Evolutionary conservation across 2,888 invertebrate species (phyloP).

Genomic region (Tridacna crocea): DNA sequence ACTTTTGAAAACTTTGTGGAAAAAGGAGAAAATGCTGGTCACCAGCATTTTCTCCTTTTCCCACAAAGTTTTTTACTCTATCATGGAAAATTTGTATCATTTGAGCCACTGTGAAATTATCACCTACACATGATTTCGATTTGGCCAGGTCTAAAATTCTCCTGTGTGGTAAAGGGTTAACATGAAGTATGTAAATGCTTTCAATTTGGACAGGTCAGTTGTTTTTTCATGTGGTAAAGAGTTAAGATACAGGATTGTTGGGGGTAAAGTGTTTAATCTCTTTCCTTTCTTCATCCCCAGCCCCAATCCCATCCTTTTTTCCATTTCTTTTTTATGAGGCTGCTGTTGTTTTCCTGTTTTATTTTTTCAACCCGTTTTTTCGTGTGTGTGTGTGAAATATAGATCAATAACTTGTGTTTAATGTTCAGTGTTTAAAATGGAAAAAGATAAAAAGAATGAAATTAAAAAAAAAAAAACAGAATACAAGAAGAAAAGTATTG

Average conservation of each 20-base stretch:
- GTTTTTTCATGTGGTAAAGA: no score
- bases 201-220: no score
- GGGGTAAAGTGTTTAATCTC: no score
- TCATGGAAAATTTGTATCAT: no score
- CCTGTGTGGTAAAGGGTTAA: no score
- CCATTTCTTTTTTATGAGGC: not conserved
- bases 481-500: not conserved
- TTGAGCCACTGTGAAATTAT: no score
- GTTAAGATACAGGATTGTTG: not conserved
- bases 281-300: not conserved
- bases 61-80: no score
- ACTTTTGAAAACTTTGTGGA: not conserved
- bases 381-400: conserved; percentile 7
- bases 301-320: no score
- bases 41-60: not conserved
- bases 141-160: no score
- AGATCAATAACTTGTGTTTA: conserved; percentile 17
- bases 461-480: conserved; percentile 6
- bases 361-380: not conserved
- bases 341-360: not conserved
- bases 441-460: conserved; percentile 11
- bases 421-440: conserved; percentile 23
- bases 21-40: not conserved
- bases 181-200: no score
- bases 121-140: no score